Conservation (phyloP, 2,888 invertebrate genomes). For the Allolobophora icterica region DNA sequence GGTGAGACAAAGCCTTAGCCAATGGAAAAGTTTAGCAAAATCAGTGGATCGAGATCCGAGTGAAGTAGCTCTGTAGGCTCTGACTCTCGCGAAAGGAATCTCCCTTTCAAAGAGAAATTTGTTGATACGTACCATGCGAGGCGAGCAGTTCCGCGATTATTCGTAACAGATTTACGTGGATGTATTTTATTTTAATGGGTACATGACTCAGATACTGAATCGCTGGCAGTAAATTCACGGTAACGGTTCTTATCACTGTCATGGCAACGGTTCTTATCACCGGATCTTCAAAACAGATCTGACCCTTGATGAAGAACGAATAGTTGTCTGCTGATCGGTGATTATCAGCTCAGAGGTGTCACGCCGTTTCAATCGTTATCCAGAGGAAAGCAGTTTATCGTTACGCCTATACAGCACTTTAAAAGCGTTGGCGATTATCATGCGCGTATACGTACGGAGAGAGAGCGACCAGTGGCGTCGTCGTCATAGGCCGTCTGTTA, state of each 20-base stretch:
- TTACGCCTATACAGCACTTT: not conserved
- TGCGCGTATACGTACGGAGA: not conserved
- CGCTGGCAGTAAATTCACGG: not conserved
- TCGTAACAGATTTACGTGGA: not conserved
- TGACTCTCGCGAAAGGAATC: not conserved
- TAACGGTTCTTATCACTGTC: not conserved
- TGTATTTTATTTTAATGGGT: too few species aligned
- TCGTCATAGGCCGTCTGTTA: not conserved
- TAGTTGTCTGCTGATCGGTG: not conserved
- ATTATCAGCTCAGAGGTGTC: not conserved
- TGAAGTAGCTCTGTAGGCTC: not conserved
- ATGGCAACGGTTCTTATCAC: not conserved
- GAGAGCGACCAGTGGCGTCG: not conserved
- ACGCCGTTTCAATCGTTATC: not conserved
- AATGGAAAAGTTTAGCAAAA: not conserved
- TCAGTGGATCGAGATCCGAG: not conserved
- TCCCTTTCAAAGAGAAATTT: not conserved
- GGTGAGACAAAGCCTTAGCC: not conserved
- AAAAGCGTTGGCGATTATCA: conserved; percentile 17
- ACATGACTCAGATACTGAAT: not conserved
- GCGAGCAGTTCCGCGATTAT: not conserved
- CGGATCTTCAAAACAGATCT: not conserved
- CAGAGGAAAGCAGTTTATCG: not conserved
- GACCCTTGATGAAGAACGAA: not conserved
- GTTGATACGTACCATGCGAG: not conserved